Evolutionary conservation across 2,888 invertebrate species (phyloP).

Genomic region (Adelphocoris suturalis): DNA sequence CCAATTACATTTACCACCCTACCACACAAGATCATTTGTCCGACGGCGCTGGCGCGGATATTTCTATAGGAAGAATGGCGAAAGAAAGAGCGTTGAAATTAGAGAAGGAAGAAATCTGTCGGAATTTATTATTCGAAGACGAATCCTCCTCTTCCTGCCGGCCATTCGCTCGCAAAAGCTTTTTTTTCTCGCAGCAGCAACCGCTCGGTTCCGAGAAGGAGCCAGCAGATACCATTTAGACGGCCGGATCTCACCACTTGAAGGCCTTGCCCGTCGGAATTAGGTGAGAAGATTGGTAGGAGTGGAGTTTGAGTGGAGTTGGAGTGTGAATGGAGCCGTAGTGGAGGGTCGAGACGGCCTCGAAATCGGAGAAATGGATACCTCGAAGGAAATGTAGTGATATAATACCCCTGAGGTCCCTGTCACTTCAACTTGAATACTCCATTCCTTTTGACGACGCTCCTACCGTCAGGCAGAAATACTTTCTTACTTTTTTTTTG

Average conservation of each 20-base stretch:
- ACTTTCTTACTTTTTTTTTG: too few species aligned
- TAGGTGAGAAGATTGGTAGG: background rate
- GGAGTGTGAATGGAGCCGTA: background rate
- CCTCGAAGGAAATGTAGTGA: constrained; percentile 52
- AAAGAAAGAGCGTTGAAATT: background rate
- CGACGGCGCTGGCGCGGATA: too few species aligned
- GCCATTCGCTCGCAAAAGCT: background rate
- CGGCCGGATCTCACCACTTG: background rate
- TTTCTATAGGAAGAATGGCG: too few species aligned
- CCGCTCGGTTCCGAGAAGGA: background rate
- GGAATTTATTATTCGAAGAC: background rate
- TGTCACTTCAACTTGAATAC: constrained; percentile 29
- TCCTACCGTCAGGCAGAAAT: background rate
- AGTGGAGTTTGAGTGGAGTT: background rate
- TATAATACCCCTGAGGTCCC: constrained; percentile 43
- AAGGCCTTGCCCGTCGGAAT: background rate
- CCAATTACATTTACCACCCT: too few species aligned
- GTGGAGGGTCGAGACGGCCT: too few species aligned
- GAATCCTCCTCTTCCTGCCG: background rate
- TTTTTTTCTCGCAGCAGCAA: background rate
- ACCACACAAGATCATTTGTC: too few species aligned
- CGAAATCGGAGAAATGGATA: constrained; percentile 52
- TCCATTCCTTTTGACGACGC: background rate
- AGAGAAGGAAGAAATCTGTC: constrained; percentile 15
- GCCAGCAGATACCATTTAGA: background rate